phyloP scores from a whole-genome alignment of 2,888 invertebrate species.

The Nomada fabriciana region DNA sequence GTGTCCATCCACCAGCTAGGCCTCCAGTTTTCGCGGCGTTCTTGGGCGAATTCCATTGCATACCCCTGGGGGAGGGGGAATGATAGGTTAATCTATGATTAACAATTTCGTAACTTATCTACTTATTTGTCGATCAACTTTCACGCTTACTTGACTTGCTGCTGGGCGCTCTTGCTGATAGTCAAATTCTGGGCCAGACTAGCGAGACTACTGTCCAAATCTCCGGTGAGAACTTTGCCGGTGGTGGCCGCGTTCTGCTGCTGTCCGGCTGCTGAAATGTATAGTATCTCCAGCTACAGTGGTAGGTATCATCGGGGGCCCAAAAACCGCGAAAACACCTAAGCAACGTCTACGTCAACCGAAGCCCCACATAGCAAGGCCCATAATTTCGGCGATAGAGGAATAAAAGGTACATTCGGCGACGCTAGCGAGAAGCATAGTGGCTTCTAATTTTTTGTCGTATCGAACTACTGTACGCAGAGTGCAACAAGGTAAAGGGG shows the following conservation, averaged over 20 bases:
- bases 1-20: constrained; percentile 90
- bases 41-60: constrained; percentile 96
- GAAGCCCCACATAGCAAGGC: constrained; percentile 62
- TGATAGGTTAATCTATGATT: background rate
- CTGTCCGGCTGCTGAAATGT: constrained; percentile 81
- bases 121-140: background rate
- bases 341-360: constrained; percentile 77
- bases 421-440: constrained; percentile 1
- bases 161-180: constrained; percentile 91
- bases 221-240: constrained; percentile 94
- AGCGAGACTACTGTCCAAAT: constrained; percentile 96
- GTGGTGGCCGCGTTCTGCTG: constrained; percentile 84
- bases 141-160: constrained; percentile 89
- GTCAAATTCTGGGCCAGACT: constrained; percentile 96
- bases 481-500: too few species aligned
- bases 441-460: background rate
- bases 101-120: background rate
- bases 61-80: constrained; percentile 87
- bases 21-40: constrained; percentile 92
- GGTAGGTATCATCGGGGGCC: constrained; percentile 89
- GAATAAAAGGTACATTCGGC: background rate
- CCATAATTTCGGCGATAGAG: background rate
- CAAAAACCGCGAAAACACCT: constrained; percentile 89
- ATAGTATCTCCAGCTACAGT: constrained; percentile 79
- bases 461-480: background rate